Evolutionary conservation across 2,113 vertebrate genomes (phyloP).

Genomic region (Apteryx mantelli): DNA sequence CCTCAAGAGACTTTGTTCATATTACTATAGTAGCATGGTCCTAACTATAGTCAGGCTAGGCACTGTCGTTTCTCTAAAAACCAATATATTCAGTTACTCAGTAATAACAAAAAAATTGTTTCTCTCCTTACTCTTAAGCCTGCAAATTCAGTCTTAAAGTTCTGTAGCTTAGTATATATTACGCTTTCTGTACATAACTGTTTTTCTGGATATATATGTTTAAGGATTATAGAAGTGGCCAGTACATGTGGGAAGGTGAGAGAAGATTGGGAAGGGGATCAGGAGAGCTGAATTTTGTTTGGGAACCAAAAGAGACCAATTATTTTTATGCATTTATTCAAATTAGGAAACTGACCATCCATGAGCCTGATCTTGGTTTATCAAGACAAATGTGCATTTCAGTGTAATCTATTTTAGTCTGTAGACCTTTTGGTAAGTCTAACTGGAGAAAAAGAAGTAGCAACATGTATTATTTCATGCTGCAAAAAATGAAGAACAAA

Average conservation of each 20-base stretch:
- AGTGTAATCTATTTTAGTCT: not conserved
- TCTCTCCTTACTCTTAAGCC: not conserved
- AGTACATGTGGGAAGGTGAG: fast-evolving
- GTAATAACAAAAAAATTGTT: not conserved
- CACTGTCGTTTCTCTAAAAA: not conserved
- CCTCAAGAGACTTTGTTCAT: not conserved
- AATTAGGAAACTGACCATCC: not conserved
- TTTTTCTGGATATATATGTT: not conserved
- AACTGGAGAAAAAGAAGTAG: not conserved
- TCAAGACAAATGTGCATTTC: not conserved
- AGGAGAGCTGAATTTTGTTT: not conserved
- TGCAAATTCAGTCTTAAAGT: not conserved
- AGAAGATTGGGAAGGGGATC: not conserved
- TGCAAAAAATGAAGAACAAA: not conserved
- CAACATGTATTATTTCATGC: not conserved
- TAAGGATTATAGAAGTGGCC: not conserved
- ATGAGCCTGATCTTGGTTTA: not conserved
- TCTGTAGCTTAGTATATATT: not conserved
- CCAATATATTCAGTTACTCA: not conserved
- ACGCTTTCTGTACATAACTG: not conserved
- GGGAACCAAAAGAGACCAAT: not conserved
- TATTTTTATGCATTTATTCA: not conserved
- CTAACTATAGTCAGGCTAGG: not conserved
- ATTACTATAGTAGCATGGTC: not conserved
- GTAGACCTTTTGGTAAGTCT: not conserved